A percentile compares a stretch with the other conserved stretches of the same genome.
phyloP scores from a whole-genome alignment of 2,113 vertebrate genomes.

The Notarius quadriscutis region DNA sequence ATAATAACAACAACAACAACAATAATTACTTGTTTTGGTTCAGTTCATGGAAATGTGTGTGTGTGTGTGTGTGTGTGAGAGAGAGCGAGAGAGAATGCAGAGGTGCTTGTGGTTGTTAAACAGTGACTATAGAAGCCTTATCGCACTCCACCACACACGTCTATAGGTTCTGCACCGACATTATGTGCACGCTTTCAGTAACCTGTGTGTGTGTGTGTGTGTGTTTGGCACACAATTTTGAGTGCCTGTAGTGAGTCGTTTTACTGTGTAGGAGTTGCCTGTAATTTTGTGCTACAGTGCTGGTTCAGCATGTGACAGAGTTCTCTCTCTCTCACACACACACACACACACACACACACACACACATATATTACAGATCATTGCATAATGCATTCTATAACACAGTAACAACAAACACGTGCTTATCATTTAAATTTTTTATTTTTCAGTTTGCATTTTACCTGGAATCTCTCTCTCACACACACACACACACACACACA shows the following conservation, averaged over 20 bases:
- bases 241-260: constrained; percentile 48
- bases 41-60: background rate
- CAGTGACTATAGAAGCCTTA: constrained; percentile 23
- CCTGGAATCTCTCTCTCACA: background rate
- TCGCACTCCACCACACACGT: constrained; percentile 3
- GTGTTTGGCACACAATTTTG: background rate
- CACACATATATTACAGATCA: background rate
- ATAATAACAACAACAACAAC: too few relatives aligned
- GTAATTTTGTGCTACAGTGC: constrained; percentile 43
- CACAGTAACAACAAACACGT: background rate
- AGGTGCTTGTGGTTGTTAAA: background rate
- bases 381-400: background rate
- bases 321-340: background rate
- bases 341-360: constrained; percentile 11
- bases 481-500: background rate
- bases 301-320: constrained; percentile 27
- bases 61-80: background rate
- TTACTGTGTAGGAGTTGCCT: constrained; percentile 43
- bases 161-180: background rate
- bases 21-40: background rate
- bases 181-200: background rate
- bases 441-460: background rate
- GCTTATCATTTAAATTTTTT: background rate
- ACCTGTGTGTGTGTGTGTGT: background rate
- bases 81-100: background rate